Evolutionary conservation across 1,140 invertebrate genomes (phyloP).

Genomic region (Carposina sasakii): DNA sequence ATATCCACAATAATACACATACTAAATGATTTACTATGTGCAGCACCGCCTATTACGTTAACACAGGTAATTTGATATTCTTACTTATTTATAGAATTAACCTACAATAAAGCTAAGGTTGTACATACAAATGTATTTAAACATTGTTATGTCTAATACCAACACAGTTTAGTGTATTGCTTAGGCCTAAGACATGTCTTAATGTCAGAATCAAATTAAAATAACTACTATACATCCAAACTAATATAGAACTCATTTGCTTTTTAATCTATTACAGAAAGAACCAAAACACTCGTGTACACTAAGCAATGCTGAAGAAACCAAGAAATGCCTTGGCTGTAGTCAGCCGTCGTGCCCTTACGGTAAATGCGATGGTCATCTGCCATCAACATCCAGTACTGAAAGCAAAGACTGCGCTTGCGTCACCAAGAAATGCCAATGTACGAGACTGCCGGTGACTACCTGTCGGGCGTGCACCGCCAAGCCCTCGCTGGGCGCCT

Average conservation of each 20-base stretch:
- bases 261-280: conserved; percentile 51
- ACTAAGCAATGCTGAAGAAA: conserved; percentile 26
- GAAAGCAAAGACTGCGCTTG: conserved; percentile 24
- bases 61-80: conserved; percentile 37
- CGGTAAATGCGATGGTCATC: conserved; percentile 53
- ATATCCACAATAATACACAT: conserved; percentile 97
- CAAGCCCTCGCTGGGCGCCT: conserved; percentile 26
- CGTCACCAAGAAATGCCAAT: conserved; percentile 30
- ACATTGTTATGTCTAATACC: too few species aligned
- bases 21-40: conserved; percentile 93
- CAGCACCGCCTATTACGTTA: conserved; percentile 78
- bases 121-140: too few species aligned
- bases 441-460: conserved; percentile 29
- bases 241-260: too few species aligned
- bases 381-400: conserved; percentile 27
- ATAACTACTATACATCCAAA: too few species aligned
- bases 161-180: too few species aligned
- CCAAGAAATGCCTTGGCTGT: conserved; percentile 42
- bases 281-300: conserved; percentile 47
- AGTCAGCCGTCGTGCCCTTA: conserved; percentile 44
- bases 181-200: too few species aligned
- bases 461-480: conserved; percentile 44
- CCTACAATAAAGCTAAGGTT: too few species aligned
- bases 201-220: too few species aligned
- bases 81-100: too few species aligned